Evolutionary conservation across 2,888 invertebrate genomes (phyloP).

Genomic region (Tetheella fluctuosa): DNA sequence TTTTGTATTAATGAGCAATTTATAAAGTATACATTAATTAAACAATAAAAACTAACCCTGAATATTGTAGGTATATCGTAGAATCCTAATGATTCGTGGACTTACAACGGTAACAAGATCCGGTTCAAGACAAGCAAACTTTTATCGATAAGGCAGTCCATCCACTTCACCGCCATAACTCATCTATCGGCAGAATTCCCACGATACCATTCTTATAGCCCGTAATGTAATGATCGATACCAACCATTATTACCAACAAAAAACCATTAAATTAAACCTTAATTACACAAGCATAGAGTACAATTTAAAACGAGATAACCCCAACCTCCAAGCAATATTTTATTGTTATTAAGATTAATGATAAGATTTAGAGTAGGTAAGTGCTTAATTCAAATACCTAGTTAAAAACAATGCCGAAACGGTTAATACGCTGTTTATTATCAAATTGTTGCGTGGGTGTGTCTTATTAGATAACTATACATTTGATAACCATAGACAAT

Average conservation of each 20-base stretch:
- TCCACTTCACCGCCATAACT: constrained; percentile 66
- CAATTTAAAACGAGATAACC: constrained; percentile 48
- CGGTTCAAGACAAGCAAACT: constrained; percentile 32
- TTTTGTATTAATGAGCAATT: too few species aligned
- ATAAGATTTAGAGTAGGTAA: constrained; percentile 81
- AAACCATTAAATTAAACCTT: constrained; percentile 56
- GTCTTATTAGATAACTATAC: constrained; percentile 11
- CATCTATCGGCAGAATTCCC: constrained; percentile 75
- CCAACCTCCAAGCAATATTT: constrained; percentile 73
- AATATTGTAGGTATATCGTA: neutral
- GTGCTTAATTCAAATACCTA: constrained; percentile 82
- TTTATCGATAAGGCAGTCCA: constrained; percentile 43
- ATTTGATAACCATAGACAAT: constrained; percentile 10
- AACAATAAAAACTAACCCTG: too few species aligned
- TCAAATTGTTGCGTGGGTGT: constrained; percentile 57
- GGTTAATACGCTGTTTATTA: constrained; percentile 68
- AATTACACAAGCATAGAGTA: constrained; percentile 50
- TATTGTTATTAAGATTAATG: constrained; percentile 84
- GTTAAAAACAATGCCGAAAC: constrained; percentile 68
- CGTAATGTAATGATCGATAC: constrained; percentile 73
- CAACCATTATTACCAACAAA: constrained; percentile 63
- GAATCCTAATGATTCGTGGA: constrained; percentile 8
- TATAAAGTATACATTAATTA: too few species aligned
- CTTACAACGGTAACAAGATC: constrained; percentile 24
- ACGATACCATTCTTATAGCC: constrained; percentile 81